Base-by-base conservation (phyloP, 2,888 invertebrate genomes). In the Papilio gigon region DNA sequence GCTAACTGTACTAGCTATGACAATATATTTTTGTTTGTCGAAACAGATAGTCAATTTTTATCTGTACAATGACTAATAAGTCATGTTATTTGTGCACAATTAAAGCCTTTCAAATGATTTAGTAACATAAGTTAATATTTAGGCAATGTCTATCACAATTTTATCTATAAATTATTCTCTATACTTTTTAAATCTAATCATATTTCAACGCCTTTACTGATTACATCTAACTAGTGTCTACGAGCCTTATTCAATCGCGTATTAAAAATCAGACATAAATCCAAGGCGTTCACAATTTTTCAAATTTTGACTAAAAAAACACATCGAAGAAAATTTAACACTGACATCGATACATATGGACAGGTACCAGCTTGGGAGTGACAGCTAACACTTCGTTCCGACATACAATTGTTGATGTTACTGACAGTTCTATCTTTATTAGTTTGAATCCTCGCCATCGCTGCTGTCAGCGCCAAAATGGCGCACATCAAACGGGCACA, bases 121-220 rank as follows among this genome's bases (percentile, higher is more conserved):
- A 82, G 70, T 79, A 82, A 78, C 72, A 80, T 83, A 80, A 77
- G 78, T 81, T 58, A 62, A 53, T 27, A n/a, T 68, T 87, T 87
- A 90, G 87, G 88, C 88, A 84, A 83, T 79, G 71, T 84, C 85
- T 89, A 90, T 89, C 87, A 89, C 89, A 87, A 85, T 77, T 78
- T 80, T 84, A 82, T 78, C 83, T 85, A 85, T 74, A 74, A 73
- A 74, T 85, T 87, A 89, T 82, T 80, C 81, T 78, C 81, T 80
- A 80, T 81, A 77, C 61, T 69, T 47, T n/a, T 60, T 68, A 44
- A 53, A 58, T n/a, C 66, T 67, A 59, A 65, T 53, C 33, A 67
- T 40, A 69, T 56, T 25, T 65, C 20, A 30, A 67, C 35, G 4
- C 40, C 30, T 37, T 60, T 62, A 62, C 42, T 33, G n/a, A 42